Evolutionary conservation across 2,797 vertebrate species (phyloP).

Genomic region (Cygnus olor): DNA sequence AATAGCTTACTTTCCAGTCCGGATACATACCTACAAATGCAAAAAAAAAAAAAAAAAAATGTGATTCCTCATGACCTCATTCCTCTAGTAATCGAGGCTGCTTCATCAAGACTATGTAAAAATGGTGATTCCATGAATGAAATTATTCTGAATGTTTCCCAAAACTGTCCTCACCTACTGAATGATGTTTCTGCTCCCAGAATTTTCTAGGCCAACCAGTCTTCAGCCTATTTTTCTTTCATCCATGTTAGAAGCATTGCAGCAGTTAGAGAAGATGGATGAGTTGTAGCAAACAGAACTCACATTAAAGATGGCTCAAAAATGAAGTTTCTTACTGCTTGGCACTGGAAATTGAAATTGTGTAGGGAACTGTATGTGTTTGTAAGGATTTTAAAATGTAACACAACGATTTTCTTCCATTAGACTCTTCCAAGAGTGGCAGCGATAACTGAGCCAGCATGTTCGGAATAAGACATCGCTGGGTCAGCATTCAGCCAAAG

Average conservation of each 20-base stretch:
- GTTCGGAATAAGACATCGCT: not conserved
- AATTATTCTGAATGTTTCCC: not conserved
- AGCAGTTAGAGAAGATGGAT: not conserved
- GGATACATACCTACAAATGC: not conserved
- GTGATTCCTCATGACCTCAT: not conserved
- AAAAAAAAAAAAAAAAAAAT: not conserved
- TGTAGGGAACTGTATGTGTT: not conserved
- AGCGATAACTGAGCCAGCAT: not conserved
- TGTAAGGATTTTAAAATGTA: not conserved
- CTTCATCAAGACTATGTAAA: not conserved
- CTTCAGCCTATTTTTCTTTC: not conserved
- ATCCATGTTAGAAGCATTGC: not conserved
- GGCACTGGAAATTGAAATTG: not conserved
- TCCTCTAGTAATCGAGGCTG: not conserved
- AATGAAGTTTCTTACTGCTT: not conserved
- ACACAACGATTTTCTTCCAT: not conserved
- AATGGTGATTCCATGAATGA: not conserved
- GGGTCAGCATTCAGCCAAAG: not conserved
- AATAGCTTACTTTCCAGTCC: not conserved
- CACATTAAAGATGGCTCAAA: not conserved
- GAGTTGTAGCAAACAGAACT: not conserved
- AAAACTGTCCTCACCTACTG: not conserved
- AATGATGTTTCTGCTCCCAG: not conserved
- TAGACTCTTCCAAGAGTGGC: not conserved
- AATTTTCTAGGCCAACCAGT: not conserved